phyloP scores from a whole-genome alignment of 2,888 invertebrate species.

The Andrena bucephala region DNA sequence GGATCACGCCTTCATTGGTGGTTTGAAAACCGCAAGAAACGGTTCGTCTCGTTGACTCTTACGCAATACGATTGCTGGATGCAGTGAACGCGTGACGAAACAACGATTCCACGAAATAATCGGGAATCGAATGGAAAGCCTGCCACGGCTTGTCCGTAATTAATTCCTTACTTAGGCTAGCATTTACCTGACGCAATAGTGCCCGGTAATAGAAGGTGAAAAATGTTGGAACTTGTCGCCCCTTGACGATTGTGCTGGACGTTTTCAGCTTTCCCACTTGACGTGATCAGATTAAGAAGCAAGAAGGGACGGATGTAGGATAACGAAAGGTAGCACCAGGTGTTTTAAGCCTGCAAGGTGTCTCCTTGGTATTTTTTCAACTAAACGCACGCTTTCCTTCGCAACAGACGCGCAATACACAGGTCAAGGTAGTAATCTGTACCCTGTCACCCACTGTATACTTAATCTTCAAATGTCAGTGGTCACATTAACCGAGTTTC shows the following conservation, averaged over 20 bases:
- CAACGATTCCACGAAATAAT: slow-evolving; percentile 64
- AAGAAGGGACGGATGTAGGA: neutral
- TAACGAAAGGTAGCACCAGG: no score
- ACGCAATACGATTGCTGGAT: slow-evolving; percentile 54
- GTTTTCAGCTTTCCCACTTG: neutral
- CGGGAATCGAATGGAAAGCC: slow-evolving; percentile 52
- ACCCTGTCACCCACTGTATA: no score
- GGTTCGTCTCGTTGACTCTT: slow-evolving; percentile 72
- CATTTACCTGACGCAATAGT: slow-evolving; percentile 38
- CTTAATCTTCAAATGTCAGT: no score
- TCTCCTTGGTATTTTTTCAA: no score
- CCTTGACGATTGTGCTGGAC: neutral
- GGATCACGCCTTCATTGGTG: slow-evolving; percentile 50
- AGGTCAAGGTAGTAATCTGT: no score
- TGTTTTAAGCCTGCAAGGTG: neutral
- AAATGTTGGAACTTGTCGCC: slow-evolving; percentile 10
- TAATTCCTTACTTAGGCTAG: slow-evolving; percentile 44
- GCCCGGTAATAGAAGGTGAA: slow-evolving; percentile 24
- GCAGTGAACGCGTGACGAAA: slow-evolving; percentile 67
- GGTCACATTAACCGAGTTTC: no score
- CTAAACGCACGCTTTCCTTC: no score
- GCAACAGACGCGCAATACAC: no score
- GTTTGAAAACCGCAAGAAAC: slow-evolving; percentile 73
- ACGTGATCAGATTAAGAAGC: neutral
- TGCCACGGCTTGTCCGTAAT: slow-evolving; percentile 32